phyloP scores from a whole-genome alignment of 2,888 invertebrate genomes.

The Fissipunctia ypsillon region DNA sequence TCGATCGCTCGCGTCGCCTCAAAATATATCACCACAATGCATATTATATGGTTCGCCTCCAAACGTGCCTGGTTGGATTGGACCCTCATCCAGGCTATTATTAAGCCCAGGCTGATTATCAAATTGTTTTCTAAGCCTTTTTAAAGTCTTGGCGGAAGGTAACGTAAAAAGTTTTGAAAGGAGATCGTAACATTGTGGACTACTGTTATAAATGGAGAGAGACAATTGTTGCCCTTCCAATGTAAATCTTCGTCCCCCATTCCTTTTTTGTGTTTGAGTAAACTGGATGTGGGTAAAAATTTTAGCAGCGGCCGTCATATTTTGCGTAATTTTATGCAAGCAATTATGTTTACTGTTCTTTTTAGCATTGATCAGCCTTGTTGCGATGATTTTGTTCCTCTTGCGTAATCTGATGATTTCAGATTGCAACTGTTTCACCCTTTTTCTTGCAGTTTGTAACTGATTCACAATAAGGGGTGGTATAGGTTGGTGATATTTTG shows the following conservation, averaged over 20 bases:
- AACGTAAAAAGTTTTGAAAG: constrained; percentile 12
- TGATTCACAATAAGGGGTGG: not conserved
- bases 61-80: not conserved
- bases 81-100: not conserved
- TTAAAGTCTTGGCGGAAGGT: constrained; percentile 1
- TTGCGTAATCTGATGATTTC: constrained; percentile 16
- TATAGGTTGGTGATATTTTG: not conserved
- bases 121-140: not conserved
- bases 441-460: constrained; percentile 16
- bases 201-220: constrained; percentile 3
- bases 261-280: not conserved
- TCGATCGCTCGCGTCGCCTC: not conserved
- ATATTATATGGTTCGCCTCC: not conserved
- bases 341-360: constrained; percentile 18
- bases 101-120: not conserved
- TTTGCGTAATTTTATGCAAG: constrained; percentile 7
- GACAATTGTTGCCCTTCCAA: not conserved
- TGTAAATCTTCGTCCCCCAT: constrained; percentile 5
- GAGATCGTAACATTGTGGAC: constrained; percentile 4
- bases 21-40: not conserved
- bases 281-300: constrained; percentile 15
- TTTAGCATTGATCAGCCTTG: not conserved
- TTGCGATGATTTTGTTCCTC: not conserved
- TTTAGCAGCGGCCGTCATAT: constrained; percentile 12
- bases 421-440: not conserved